These are phyloP conservation scores for Actinemys pallida DNA, from an alignment of 2,113 vertebrate species.

Conservation along the genomic window DNA sequence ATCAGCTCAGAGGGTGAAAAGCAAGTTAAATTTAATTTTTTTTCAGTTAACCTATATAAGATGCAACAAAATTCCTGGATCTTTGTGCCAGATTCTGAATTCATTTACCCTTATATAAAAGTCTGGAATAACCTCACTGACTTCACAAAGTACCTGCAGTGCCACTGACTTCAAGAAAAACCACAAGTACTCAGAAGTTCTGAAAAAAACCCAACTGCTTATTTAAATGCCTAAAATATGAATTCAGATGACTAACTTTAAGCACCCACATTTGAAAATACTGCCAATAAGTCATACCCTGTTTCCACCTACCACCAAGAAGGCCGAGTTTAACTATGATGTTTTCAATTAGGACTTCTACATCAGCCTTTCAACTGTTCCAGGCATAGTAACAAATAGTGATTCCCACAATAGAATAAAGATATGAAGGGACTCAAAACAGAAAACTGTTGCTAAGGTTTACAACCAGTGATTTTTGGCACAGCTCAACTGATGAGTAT, in stretches of 20 bases:
- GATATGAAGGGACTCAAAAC: background rate
- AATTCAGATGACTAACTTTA: background rate
- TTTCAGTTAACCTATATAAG: background rate
- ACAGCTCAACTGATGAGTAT: background rate
- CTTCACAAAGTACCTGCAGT: background rate
- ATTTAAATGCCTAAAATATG: slow-evolving; percentile 22
- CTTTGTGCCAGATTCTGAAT: background rate
- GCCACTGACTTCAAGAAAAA: background rate
- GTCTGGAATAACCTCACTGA: background rate
- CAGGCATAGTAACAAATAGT: slow-evolving; percentile 51
- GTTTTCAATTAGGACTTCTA: slow-evolving; percentile 48
- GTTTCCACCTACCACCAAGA: slow-evolving; percentile 64
- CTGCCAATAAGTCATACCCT: slow-evolving; percentile 52
- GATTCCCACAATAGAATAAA: slow-evolving; percentile 40
- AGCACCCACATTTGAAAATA: slow-evolving; percentile 8
- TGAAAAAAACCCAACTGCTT: background rate
- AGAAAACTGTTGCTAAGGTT: slow-evolving; percentile 48
- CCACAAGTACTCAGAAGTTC: background rate
- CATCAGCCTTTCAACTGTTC: background rate
- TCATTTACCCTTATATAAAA: background rate
- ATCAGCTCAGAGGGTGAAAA: background rate
- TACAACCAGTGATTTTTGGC: background rate
- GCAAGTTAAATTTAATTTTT: background rate
- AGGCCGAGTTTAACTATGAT: slow-evolving; percentile 21
- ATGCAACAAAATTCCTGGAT: background rate